These are phyloP conservation scores for Drosophila yakuba DNA, from an alignment of 1,140 invertebrate genomes.

Conservation along the genomic window DNA sequence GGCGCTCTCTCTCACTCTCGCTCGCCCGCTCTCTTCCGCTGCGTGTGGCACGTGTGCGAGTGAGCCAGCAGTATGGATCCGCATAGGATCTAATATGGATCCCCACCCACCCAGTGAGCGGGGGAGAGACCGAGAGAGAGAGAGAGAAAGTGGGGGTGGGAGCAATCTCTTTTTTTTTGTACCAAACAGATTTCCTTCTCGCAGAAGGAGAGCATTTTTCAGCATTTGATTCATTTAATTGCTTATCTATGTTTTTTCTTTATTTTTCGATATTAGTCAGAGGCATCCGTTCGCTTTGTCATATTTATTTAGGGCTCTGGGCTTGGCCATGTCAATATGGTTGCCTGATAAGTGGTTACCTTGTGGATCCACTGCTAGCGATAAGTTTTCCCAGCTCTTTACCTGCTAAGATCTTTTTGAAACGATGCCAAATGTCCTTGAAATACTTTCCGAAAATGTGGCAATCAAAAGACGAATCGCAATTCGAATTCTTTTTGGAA, in stretches of 20 bases:
- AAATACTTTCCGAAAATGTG: constrained; percentile 66
- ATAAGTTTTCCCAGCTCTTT: constrained; percentile 45
- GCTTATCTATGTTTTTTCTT: constrained; percentile 41
- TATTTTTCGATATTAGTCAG: constrained; percentile 64
- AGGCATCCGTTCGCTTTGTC: constrained; percentile 24
- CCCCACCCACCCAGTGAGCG: constrained; percentile 9
- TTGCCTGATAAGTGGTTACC: constrained; percentile 50
- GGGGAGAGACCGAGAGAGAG: neutral
- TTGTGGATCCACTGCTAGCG: constrained; percentile 9
- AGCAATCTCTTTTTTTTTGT: neutral
- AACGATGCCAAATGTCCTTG: constrained; percentile 71
- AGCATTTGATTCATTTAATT: constrained; percentile 67
- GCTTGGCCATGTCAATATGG: constrained; percentile 26
- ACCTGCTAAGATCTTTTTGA: constrained; percentile 61
- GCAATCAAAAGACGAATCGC: constrained; percentile 52
- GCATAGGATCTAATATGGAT: neutral
- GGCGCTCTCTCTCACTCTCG: neutral
- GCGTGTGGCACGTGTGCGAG: constrained; percentile 52
- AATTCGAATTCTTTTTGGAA: constrained; percentile 61
- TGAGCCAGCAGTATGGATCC: constrained; percentile 51
- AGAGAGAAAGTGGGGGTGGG: neutral
- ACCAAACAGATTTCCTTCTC: neutral
- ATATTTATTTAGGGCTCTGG: constrained; percentile 46
- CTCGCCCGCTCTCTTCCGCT: constrained; percentile 3
- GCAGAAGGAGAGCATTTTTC: constrained; percentile 34